Evolutionary conservation across 2,113 vertebrate species (phyloP), one percentile per base, ranked within the genome.

Genomic region (Sorex araneus): DNA sequence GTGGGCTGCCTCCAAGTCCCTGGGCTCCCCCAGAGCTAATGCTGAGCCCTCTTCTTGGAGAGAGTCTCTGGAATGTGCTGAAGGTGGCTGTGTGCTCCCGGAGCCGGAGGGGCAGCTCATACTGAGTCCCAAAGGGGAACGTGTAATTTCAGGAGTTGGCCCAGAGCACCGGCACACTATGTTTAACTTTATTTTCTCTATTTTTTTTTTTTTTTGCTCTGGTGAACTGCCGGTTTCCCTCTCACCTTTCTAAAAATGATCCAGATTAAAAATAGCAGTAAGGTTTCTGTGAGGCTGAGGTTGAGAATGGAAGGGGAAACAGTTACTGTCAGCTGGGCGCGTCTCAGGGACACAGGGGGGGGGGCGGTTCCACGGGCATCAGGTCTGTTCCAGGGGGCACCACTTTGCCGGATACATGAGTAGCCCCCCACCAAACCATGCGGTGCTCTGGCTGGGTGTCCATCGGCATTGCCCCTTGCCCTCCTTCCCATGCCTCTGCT

Each of bases 131-230:
- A 86, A 95, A 96, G 77, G 89, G 84, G 87, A 97, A 96, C 67
- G 4, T 97, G 93, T 97, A 94, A 97, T 97, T 97, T 96, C 69
- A 80, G 95, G 88, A 92, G 93, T 91, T 40, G 92, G 79, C 79
- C 28, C 34, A 79, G 86, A 73, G 87, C 95, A 93, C 74, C 74
- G 92, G 69, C 73, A 84, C 63, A 32, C 96, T 93, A 78, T 96
- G 93, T 97, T 97, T 97, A 96, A 86, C 70, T 81, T 74, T 88
- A 71, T 94, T 95, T 96, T 25, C 25, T 64, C 25, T 64, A 25
- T 64, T 71, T 71, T 96, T 45, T 80, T 57, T 87, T 66, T 45
- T 64, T 67, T 74, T 60, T 71, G 77, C 84, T 92, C 86, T 78
- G 79, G 75, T 90, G 94, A 94, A 95, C 96, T 95, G 84, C 91